Evolutionary conservation across 1,140 invertebrate species (phyloP).

Genomic region (Cydia amplana): DNA sequence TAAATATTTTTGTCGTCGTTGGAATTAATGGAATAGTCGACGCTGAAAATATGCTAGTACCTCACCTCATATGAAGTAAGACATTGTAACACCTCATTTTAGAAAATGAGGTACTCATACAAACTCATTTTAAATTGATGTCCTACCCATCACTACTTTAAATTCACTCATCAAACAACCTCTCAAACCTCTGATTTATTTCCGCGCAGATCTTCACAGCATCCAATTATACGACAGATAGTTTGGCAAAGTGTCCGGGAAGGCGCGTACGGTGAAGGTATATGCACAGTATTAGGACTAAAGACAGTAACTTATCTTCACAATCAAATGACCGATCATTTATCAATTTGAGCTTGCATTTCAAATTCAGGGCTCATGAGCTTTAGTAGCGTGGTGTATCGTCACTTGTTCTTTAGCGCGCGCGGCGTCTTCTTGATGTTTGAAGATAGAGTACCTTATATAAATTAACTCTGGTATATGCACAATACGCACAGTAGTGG

Average conservation of each 20-base stretch:
- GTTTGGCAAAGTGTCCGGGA: constrained; percentile 41
- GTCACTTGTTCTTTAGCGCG: neutral
- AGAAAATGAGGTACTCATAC: too few species aligned
- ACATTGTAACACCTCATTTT: too few species aligned
- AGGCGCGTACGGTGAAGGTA: constrained; percentile 34
- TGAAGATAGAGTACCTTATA: neutral
- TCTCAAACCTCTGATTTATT: neutral
- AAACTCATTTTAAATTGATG: too few species aligned
- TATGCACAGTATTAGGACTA: neutral
- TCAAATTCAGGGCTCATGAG: neutral
- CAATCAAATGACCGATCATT: neutral
- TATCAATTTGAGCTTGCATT: too few species aligned
- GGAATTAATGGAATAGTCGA: too few species aligned
- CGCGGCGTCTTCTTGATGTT: neutral
- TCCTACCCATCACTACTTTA: too few species aligned
- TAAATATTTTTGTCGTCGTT: too few species aligned
- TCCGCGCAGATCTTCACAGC: constrained; percentile 4
- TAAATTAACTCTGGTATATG: constrained; percentile 1
- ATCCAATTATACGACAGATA: constrained; percentile 20
- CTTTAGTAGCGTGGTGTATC: neutral
- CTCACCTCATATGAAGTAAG: too few species aligned
- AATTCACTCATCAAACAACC: neutral
- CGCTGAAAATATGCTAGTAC: too few species aligned
- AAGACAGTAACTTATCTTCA: neutral
- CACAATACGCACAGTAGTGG: constrained; percentile 16